Base-by-base conservation (phyloP, 2,113 vertebrate species). In the Pachyramphus minor region DNA sequence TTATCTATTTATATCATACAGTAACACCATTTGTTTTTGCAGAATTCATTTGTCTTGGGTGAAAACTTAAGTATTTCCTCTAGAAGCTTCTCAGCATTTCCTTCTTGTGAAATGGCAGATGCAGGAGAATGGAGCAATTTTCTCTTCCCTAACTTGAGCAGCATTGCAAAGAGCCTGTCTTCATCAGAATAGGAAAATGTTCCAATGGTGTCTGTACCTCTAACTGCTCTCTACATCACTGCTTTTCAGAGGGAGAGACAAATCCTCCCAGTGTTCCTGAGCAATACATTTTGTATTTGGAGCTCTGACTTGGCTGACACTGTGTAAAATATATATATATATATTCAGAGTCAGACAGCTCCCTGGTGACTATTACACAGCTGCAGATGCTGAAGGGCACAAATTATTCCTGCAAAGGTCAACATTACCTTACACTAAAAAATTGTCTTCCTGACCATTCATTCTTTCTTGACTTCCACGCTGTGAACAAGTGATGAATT, bases 311-410 rank as follows among this genome's bases (percentile, higher is more conserved):
- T 90, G 89, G 96, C 93, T 96, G 93, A 97, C 86, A 87, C 64
- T 84, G 94, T 52, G 30, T 10, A 60, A 74, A 92, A 75, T 58
- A 84, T 72, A 93, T 55, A 88, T 55, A 88, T 45, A 75, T 87
- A 80, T 88, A 62, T 95, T 89, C 84, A 79, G 74, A 95, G 87
- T 81, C 83, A 90, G 85, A 94, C 83, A 94, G 45, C 69, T 93
- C 96, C 93, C 96, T 28, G 30, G 93, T 94, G 96, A 79, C 79
- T 94, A 93, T 93, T 96, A 93, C 90, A 93, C 95, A 97, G 96
- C 96, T 96, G 96, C 96, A 96, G 95, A 97, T 96, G 95, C 93
- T 96, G 96, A 96, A 95, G 95, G 95, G 93, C 96, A 95, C 88
- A 96, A 90, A 96, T 97, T 96, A 96, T 93, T 96, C 83, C 88